Evolutionary conservation across 2,797 vertebrate species (phyloP), one percentile per base, ranked within the genome.

Genomic region (Sebastes hopkinsi): DNA sequence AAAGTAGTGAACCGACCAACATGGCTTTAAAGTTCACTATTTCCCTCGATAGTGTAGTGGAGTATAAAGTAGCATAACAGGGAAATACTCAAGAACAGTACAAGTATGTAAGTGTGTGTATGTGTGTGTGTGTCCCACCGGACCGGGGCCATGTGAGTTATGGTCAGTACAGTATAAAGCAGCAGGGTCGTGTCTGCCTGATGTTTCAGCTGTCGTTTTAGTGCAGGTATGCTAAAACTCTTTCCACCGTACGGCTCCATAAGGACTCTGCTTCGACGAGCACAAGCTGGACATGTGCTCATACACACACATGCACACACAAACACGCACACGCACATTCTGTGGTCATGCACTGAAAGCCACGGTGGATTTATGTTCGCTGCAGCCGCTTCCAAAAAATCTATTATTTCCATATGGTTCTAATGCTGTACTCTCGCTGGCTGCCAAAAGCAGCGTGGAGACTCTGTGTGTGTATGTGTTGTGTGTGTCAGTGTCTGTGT

Each of bases 321-420:
- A 29, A 42, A 66, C 38, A 29, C 71, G 64, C 11, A 54, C 52
- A 67, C 60, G 64, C 60, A 50, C 79, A 85, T 78, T 87, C 80
- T 87, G 84, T 67, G 84, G 88, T 83, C 71, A 83, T 84, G 81
- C 87, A 81, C 70, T 69, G 29, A 84, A 81, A 88, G 83, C 84
- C 79, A 70, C 10, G 5, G 69, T 73, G 75, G 86, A 94, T 95
- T 94, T 94, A 94, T 89, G 85, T 74, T 82, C 83, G 78, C 79
- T 72, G 87, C 79, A 73, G 87, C 74, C 25, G 42, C 65, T 91
- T 94, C 88, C 92, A 93, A 79, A 86, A 83, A 76, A 72, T 91
- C 81, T 88, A 95, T 95, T 92, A 89, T 90, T 95, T 94, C 95
- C 95, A 95, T 93, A 94, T 95, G 95, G 70, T 83, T 66, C 72